Conservation (phyloP, 2,113 vertebrate species). For the Drymodes brunneopygia region DNA sequence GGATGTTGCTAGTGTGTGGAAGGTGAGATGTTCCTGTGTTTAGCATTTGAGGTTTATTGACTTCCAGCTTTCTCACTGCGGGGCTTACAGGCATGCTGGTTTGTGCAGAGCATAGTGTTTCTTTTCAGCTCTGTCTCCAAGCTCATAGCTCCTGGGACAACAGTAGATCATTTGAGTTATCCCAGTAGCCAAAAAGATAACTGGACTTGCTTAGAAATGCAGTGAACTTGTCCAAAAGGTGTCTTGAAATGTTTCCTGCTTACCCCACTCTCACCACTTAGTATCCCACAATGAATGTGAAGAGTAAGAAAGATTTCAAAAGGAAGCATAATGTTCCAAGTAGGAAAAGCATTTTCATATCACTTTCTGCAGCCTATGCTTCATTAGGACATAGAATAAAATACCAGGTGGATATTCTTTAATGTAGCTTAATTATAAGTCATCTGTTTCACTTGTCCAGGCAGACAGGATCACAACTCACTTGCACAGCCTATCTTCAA, state of each 20-base stretch:
- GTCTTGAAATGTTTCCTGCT: neutral
- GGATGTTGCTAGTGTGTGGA: slow-evolving; percentile 21
- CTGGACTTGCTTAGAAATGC: neutral
- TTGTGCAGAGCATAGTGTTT: neutral
- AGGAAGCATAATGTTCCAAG: neutral
- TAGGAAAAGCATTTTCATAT: slow-evolving; percentile 4
- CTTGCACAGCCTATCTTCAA: slow-evolving; percentile 57
- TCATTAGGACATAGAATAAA: neutral
- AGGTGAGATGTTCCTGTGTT: neutral
- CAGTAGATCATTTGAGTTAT: neutral
- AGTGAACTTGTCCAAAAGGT: neutral
- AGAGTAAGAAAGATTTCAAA: neutral
- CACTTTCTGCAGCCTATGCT: neutral
- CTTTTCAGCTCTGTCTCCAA: neutral
- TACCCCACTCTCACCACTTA: neutral
- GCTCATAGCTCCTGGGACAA: slow-evolving; percentile 20
- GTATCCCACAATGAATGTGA: neutral
- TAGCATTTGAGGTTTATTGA: slow-evolving; percentile 19
- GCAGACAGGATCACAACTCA: slow-evolving; percentile 40
- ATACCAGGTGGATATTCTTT: neutral
- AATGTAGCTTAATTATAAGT: neutral
- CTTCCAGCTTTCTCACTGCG: slow-evolving; percentile 16
- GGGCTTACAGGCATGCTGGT: neutral
- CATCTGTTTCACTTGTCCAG: neutral
- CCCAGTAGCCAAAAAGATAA: neutral